These are phyloP conservation scores for Brachionus angularis DNA, from an alignment of 1,140 invertebrate genomes.

Conservation along the genomic window DNA sequence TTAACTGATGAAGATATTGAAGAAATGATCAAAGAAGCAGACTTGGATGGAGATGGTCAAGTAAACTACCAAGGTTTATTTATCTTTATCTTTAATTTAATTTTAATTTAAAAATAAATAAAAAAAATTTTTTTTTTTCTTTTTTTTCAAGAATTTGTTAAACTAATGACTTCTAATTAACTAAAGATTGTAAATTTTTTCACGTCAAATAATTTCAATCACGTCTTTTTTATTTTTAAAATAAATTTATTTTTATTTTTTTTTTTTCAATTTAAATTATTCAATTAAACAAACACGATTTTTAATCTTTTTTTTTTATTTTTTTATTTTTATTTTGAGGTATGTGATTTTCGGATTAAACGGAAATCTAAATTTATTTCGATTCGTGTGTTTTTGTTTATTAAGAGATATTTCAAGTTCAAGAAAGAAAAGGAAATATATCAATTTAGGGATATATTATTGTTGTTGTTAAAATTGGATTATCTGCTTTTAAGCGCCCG, in stretches of 20 bases:
- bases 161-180: neutral
- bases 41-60: slow-evolving; percentile 2
- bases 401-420: neutral
- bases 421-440: slow-evolving; percentile 16
- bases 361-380: too few species aligned
- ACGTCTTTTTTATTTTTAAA: neutral
- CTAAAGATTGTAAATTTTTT: neutral
- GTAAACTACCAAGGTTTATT: neutral
- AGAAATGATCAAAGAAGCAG: slow-evolving; percentile 24
- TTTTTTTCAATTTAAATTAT: neutral
- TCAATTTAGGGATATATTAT: neutral
- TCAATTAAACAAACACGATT: too few species aligned
- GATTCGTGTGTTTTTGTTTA: too few species aligned
- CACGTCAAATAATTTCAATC: too few species aligned
- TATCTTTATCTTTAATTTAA: too few species aligned
- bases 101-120: too few species aligned
- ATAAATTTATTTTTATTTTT: neutral
- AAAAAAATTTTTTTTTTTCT: neutral
- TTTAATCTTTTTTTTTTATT: too few species aligned
- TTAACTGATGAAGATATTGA: slow-evolving; percentile 22
- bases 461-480: slow-evolving; percentile 4
- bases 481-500: neutral
- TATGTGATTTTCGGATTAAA: too few species aligned
- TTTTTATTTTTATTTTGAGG: too few species aligned
- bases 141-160: neutral